phyloP scores from a whole-genome alignment of 2,113 vertebrate species.

The Suricata suricatta region DNA sequence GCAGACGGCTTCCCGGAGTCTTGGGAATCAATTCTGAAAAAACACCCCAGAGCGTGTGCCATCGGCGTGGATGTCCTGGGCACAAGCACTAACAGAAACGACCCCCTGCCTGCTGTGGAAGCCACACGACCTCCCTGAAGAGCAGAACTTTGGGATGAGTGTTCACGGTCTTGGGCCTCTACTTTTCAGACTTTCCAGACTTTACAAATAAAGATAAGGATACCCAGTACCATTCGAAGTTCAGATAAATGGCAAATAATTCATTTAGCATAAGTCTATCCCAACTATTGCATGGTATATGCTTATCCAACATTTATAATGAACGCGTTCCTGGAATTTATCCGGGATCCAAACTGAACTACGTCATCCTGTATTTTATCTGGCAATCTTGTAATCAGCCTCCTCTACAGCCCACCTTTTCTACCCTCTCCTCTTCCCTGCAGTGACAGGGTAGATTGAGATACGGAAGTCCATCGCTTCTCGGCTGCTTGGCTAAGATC shows the following conservation, averaged over 20 bases:
- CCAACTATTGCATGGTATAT: neutral
- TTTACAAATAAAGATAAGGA: neutral
- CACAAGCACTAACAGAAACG: neutral
- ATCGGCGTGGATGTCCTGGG: fast-evolving
- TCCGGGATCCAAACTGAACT: neutral
- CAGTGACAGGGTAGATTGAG: neutral
- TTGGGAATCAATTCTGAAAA: neutral
- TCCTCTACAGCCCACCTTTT: neutral
- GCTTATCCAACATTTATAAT: neutral
- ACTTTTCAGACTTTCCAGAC: neutral
- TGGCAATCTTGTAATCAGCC: fast-evolving
- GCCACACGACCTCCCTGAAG: neutral
- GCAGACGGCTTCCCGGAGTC: neutral
- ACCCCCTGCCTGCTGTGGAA: fast-evolving
- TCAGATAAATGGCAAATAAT: neutral
- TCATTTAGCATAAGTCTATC: neutral
- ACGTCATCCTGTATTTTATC: neutral
- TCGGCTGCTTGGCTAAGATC: no score
- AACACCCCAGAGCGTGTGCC: neutral
- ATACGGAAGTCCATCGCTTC: neutral
- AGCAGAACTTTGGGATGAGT: fast-evolving
- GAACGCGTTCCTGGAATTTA: neutral
- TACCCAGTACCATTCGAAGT: neutral
- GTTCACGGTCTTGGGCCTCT: neutral
- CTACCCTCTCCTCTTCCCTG: neutral